Base-by-base conservation (phyloP, 2,113 vertebrate genomes). In the Noturus placidus region DNA sequence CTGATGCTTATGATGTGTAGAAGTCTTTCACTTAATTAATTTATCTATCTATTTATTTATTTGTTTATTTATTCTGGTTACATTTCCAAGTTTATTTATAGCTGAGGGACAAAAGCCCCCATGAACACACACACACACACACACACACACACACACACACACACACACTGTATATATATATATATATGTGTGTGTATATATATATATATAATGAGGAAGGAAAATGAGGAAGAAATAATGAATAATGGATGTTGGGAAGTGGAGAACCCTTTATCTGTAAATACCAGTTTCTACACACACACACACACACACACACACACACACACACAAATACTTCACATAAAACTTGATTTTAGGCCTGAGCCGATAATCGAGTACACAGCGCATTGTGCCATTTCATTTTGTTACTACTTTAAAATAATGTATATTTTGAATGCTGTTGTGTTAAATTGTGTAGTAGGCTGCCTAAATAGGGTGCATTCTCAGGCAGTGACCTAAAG, bases 221-320 rank as follows among this genome's bases (percentile, higher is more conserved):
- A 5, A 20, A 54, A 54, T n/a, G 15, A 8, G 27, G 15, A 54
- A 94, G 95, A 95, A 93, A 95, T 95, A 95, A 54, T 2, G 52
- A 52, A 13, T 14, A 13, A 52, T 13, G 2, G 52, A 14, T 52
- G 52, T 52, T 52, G 52, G 52, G 52, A 52, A 52, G 52, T 14
- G 11, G 52, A 52, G 52, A 52, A 13, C 2, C 52, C 2, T 52
- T 13, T 92, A 93, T 89, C 87, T 81, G 94, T 96, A 95, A 93
- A 96, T 95, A 95, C 91, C 91, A 89, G 93, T 95, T 95, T 95
- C 93, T 95, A 61, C 80, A 61, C 56, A 82, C 35, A 38, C 35
- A 61, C 79, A 61, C 56, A 82, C 57, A 38, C 35, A 82, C 35
- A 82, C n/a, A 81, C 14, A 81, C n/a, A 82, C 57, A 38, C 35